Percentiles rank a stretch among this genome's conserved stretches.
These are phyloP conservation scores for Boloria euphrosyne DNA, from an alignment of 2,888 invertebrate genomes.

Conservation along the genomic window DNA sequence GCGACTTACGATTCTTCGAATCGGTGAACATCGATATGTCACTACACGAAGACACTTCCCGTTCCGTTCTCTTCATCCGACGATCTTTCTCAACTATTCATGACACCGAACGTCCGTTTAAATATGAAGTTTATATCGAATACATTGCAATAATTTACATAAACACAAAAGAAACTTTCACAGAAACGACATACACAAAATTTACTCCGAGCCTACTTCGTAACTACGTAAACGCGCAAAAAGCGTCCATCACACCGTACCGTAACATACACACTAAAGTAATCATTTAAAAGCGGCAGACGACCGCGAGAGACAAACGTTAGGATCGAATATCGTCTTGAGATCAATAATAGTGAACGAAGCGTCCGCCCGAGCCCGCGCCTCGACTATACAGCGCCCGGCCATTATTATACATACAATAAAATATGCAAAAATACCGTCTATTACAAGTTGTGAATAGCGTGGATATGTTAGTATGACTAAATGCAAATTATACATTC, in stretches of 20 bases:
- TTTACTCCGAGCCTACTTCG: slow-evolving; percentile 68
- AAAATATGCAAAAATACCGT: slow-evolving; percentile 8
- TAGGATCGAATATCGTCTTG: slow-evolving; percentile 80
- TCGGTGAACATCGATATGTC: slow-evolving; percentile 28
- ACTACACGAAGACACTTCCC: slow-evolving; percentile 22
- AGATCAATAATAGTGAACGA: slow-evolving; percentile 64
- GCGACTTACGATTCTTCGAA: slow-evolving; percentile 47
- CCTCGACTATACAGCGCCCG: neutral
- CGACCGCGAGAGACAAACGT: slow-evolving; percentile 68
- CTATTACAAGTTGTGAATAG: neutral
- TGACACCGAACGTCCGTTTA: slow-evolving; percentile 60
- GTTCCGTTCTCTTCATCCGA: slow-evolving; percentile 18
- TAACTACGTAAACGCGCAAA: slow-evolving; percentile 74
- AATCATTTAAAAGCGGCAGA: slow-evolving; percentile 64
- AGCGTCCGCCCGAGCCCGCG: slow-evolving; percentile 51
- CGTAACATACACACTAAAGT: slow-evolving; percentile 68
- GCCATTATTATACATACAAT: slow-evolving; percentile 37
- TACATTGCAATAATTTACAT: slow-evolving; percentile 75
- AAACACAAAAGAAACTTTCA: slow-evolving; percentile 68
- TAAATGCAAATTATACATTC: no score
- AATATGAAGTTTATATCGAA: slow-evolving; percentile 62
- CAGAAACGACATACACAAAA: slow-evolving; percentile 70
- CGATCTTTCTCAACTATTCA: slow-evolving; percentile 46
- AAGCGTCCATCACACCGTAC: slow-evolving; percentile 65
- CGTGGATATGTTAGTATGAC: neutral